phyloP scores from a whole-genome alignment of 2,888 invertebrate genomes.

The Salpingus planirostris region DNA sequence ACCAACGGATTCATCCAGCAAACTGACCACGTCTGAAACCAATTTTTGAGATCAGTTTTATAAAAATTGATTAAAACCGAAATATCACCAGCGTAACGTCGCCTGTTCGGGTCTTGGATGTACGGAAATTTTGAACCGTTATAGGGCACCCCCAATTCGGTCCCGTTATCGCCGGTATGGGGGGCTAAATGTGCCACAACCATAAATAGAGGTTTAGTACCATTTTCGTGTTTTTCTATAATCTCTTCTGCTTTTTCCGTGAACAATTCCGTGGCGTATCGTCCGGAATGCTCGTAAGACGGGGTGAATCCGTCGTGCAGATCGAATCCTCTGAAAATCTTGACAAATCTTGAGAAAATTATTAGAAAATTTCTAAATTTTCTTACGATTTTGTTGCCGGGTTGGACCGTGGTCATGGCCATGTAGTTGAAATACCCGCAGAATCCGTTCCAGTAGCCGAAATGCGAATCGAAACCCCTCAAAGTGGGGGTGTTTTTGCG shows the following conservation, averaged over 20 bases:
- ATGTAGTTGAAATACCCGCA: conserved; percentile 65
- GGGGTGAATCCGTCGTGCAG: conserved; percentile 36
- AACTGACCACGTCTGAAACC: conserved; percentile 69
- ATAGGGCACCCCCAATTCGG: conserved; percentile 61
- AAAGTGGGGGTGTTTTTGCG: conserved; percentile 57
- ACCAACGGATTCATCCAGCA: conserved; percentile 78
- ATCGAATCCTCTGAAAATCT: conserved; percentile 44
- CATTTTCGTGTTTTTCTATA: conserved; percentile 49
- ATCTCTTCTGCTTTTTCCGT: conserved; percentile 55
- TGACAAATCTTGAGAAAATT: too few relatives aligned
- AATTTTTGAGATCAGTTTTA: neutral
- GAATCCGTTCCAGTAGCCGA: conserved; percentile 75
- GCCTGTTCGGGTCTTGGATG: conserved; percentile 54
- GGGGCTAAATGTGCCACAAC: conserved; percentile 70
- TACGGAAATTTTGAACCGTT: conserved; percentile 57
- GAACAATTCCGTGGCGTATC: conserved; percentile 64
- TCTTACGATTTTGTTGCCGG: too few relatives aligned
- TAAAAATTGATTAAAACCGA: too few relatives aligned
- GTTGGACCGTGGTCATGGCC: too few relatives aligned
- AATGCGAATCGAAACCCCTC: conserved; percentile 72
- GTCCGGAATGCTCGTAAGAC: conserved; percentile 45
- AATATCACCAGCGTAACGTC: conserved; percentile 65
- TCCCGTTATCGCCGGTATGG: conserved; percentile 43
- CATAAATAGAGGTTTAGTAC: conserved; percentile 59
- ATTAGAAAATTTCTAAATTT: too few relatives aligned